Percentiles rank a stretch among this genome's conserved stretches.
Conservation (phyloP, 2,888 invertebrate genomes). For the Monopis laevigella region DNA sequence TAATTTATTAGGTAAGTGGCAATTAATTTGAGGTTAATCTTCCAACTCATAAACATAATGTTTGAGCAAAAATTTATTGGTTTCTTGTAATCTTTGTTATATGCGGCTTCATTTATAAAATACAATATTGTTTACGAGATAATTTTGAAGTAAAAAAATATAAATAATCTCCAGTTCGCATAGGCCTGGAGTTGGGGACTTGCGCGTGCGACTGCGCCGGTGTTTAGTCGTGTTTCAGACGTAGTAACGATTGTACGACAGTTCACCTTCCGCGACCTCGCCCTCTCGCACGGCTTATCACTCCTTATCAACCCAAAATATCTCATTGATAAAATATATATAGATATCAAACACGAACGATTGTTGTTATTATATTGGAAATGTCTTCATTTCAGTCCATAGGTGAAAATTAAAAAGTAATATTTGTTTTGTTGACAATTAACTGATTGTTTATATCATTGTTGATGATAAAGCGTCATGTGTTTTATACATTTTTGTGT, state of each 20-base stretch:
- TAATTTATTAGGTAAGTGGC: no score
- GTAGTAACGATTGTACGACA: slow-evolving; percentile 48
- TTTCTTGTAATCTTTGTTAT: no score
- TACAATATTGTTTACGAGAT: slow-evolving; percentile 33
- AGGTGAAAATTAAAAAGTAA: no score
- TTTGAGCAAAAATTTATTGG: no score
- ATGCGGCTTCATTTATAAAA: neutral
- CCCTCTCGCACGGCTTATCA: slow-evolving; percentile 51
- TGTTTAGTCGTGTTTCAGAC: slow-evolving; percentile 57
- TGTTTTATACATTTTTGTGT: slow-evolving; percentile 34
- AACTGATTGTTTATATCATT: slow-evolving; percentile 22
- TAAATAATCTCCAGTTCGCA: slow-evolving; percentile 46
- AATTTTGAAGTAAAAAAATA: slow-evolving; percentile 37
- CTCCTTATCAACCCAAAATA: slow-evolving; percentile 38
- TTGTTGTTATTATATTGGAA: no score
- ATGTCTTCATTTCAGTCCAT: no score
- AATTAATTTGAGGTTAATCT: no score
- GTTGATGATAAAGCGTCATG: slow-evolving; percentile 21
- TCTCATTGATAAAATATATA: slow-evolving; percentile 30
- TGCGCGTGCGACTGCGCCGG: slow-evolving; percentile 32
- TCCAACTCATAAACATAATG: no score
- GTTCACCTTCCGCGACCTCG: slow-evolving; percentile 47
- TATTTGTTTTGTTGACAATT: slow-evolving; percentile 16
- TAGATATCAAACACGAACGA: no score
- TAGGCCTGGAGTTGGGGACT: slow-evolving; percentile 31